phyloP scores from a whole-genome alignment of 2,113 vertebrate genomes.

The Lichenostomus cassidix region DNA sequence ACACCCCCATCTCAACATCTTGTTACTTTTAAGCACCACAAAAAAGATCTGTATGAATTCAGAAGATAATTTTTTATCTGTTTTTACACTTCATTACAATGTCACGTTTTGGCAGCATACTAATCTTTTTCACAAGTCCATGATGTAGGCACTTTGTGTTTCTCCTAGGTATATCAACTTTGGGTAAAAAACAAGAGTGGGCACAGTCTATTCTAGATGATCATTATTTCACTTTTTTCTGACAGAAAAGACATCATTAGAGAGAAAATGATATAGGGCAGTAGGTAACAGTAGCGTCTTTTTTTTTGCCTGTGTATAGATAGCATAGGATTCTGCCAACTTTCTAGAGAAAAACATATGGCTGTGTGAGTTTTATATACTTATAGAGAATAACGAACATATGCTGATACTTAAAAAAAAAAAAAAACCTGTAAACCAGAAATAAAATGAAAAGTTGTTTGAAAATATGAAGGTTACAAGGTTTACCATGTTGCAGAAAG shows the following conservation, averaged over 20 bases:
- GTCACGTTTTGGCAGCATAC: neutral
- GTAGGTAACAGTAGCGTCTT: neutral
- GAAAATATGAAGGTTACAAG: neutral
- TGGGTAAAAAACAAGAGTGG: neutral
- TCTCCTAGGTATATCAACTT: neutral
- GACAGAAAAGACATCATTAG: neutral
- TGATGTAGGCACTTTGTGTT: neutral
- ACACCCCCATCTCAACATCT: neutral
- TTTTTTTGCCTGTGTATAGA: neutral
- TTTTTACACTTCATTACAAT: neutral
- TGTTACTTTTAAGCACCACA: neutral
- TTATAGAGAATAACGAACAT: neutral
- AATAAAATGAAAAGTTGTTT: neutral
- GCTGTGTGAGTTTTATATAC: neutral
- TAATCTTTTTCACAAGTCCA: neutral
- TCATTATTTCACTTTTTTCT: neutral
- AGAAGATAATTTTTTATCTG: neutral
- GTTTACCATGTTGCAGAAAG: neutral
- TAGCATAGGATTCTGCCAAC: neutral
- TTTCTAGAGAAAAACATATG: neutral
- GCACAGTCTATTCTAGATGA: neutral
- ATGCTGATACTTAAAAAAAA: neutral
- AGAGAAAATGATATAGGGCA: neutral
- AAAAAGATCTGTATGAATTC: neutral
- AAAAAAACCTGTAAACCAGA: neutral